Conservation (phyloP, 2,888 invertebrate species). For the Sclerodermus sp. region DNA sequence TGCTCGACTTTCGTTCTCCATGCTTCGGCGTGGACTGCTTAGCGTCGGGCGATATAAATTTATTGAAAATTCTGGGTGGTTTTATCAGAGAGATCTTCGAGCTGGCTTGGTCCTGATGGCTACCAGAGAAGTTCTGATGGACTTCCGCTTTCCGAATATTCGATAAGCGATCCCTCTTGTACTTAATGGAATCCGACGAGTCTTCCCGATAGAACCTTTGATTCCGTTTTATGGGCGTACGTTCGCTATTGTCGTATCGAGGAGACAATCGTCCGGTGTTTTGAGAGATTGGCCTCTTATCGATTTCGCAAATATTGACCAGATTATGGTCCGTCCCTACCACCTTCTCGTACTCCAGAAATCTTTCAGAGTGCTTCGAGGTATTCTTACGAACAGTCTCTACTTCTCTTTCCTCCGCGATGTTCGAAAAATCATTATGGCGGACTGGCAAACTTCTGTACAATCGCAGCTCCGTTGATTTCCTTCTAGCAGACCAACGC, state of each 20-base stretch:
- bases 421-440: slow-evolving; percentile 56
- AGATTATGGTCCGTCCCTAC: no score
- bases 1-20: slow-evolving; percentile 50
- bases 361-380: slow-evolving; percentile 1
- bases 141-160: not conserved
- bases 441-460: slow-evolving; percentile 65
- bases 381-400: no score
- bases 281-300: no score
- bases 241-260: slow-evolving; percentile 1
- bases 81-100: slow-evolving; percentile 42
- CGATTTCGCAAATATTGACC: no score
- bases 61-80: slow-evolving; percentile 42
- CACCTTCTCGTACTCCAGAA: no score
- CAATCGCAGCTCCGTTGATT: slow-evolving; percentile 62
- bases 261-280: no score
- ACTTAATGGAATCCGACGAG: slow-evolving; percentile 18
- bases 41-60: slow-evolving; percentile 27
- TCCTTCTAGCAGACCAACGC: slow-evolving; percentile 60
- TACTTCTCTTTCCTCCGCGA: no score
- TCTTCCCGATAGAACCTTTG: slow-evolving; percentile 19
- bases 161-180: slow-evolving; percentile 16
- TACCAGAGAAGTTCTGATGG: slow-evolving; percentile 16
- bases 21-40: slow-evolving; percentile 29
- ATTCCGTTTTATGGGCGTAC: slow-evolving; percentile 8
- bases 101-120: slow-evolving; percentile 17